Conservation (phyloP, 2,797 vertebrate genomes). For the Mormyrus proboscirostris region DNA sequence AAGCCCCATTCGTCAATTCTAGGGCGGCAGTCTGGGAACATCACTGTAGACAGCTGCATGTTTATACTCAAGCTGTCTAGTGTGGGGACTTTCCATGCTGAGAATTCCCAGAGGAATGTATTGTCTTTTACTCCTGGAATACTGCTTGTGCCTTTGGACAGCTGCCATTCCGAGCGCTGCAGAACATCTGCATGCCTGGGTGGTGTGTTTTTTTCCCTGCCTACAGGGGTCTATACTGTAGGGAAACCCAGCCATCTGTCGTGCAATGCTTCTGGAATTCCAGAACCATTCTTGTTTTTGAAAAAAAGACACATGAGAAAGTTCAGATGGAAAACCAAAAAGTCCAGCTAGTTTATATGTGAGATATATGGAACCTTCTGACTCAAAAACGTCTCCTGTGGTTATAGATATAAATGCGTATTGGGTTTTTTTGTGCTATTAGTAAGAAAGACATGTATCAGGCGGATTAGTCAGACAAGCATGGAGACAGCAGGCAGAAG, state of each 20-base stretch:
- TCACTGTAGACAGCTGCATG: background rate
- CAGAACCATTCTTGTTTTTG: constrained; percentile 1
- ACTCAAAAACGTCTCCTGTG: background rate
- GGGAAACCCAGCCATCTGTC: constrained; percentile 22
- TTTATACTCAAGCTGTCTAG: background rate
- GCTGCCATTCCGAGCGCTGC: background rate
- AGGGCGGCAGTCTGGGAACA: background rate
- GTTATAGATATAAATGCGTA: background rate
- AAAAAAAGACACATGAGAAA: background rate
- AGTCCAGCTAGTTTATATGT: background rate
- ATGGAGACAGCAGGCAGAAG: background rate
- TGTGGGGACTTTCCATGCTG: background rate
- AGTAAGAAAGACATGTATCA: background rate
- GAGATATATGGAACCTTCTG: background rate
- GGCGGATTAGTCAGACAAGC: background rate
- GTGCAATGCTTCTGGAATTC: constrained; percentile 23
- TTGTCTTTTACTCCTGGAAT: background rate
- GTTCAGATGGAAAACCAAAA: background rate
- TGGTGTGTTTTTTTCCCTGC: constrained; percentile 22
- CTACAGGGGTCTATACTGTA: constrained; percentile 18
- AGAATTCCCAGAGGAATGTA: background rate
- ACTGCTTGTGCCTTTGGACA: background rate
- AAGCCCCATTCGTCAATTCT: background rate
- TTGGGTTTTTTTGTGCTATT: background rate
- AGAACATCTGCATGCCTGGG: constrained; percentile 20